Evolutionary conservation across 92 coral and sea anemone species (phyloP), one percentile per base, ranked within the genome.

Genomic region (Micromussa lordhowensis): DNA sequence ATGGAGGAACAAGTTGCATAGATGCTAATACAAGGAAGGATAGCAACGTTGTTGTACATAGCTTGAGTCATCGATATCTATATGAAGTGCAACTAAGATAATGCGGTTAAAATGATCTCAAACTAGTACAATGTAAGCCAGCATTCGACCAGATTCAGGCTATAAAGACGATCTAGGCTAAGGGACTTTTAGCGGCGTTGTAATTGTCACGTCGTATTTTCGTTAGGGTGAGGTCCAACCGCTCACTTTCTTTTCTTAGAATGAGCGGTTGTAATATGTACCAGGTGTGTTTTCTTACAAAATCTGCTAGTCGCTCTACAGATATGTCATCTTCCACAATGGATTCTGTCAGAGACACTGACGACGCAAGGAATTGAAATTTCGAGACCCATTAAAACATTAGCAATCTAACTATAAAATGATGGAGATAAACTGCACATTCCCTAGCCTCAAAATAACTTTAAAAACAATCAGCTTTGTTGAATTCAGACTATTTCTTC

Each of bases 261-360:
- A 24, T 22, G 26, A 15, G 71, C 38, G 81, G 81, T 77, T 29
- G 81, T 53, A 77, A 17, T 13, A 51, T 21, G 71, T 57, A 58
- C 72, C 54, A 80, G 83, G 48, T 38, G 84, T 80, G 29, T 66
- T 30, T 66, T 59, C 24, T 22, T 24, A 59, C 69, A 30, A 36
- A 21, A 35, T 28, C 63, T 38, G 75, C 36, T 28, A n/a, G 73
- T 12, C 19, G 15, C 35, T 35, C 21, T 18, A 19, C 17, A 35
- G 54, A 19, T 81, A 34, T 81, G 72, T 81, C 84, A 61, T 36
- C 35, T 16, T 61, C 73, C n/a, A 9, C 55, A 63, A 81, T 35
- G 21, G 84, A 35, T 61, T 34, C 72, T 81, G 44, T 24, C 68
- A n/a, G 22, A 32, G 17, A 5, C 24, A 5, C 22, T 80, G 31